A percentile compares a stretch with the other conserved stretches of the same genome.
Evolutionary conservation across 2,888 invertebrate species (phyloP).

Genomic region (Euplexia lucipara): DNA sequence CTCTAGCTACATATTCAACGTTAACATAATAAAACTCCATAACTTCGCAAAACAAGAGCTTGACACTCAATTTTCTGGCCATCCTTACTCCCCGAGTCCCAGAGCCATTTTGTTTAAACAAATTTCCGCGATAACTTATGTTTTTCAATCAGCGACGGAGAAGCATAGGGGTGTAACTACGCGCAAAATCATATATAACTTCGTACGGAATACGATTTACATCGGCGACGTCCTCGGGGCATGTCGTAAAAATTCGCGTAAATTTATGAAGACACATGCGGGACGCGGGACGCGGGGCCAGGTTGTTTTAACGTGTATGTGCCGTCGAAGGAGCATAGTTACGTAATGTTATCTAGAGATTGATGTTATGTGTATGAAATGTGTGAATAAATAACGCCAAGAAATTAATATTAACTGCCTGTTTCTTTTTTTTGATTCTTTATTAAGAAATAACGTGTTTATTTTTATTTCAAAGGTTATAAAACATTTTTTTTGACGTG

Average conservation of each 20-base stretch:
- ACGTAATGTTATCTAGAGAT: constrained; percentile 20
- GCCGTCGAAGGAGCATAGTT: constrained; percentile 8
- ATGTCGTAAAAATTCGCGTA: constrained; percentile 57
- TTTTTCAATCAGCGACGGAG: constrained; percentile 57
- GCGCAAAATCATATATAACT: constrained; percentile 64
- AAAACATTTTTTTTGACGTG: no score
- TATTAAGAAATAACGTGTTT: no score
- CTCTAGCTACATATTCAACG: background rate
- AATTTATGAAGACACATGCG: constrained; percentile 62
- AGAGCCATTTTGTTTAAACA: constrained; percentile 39
- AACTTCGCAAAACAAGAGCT: constrained; percentile 26
- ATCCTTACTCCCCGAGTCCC: constrained; percentile 32
- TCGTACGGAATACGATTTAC: constrained; percentile 54
- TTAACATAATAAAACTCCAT: constrained; percentile 19
- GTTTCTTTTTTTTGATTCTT: background rate
- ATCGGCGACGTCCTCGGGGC: constrained; percentile 41
- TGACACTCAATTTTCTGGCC: constrained; percentile 48
- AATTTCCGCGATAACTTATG: constrained; percentile 39
- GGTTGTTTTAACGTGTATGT: constrained; percentile 46
- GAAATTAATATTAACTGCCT: constrained; percentile 17
- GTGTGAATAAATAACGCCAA: background rate
- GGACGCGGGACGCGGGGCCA: constrained; percentile 24
- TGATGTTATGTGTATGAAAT: constrained; percentile 12
- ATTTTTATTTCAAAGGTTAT: background rate
- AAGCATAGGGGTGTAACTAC: constrained; percentile 43